These are phyloP conservation scores for Trichogramma pretiosum DNA, from an alignment of 1,140 invertebrate species.

Conservation along the genomic window DNA sequence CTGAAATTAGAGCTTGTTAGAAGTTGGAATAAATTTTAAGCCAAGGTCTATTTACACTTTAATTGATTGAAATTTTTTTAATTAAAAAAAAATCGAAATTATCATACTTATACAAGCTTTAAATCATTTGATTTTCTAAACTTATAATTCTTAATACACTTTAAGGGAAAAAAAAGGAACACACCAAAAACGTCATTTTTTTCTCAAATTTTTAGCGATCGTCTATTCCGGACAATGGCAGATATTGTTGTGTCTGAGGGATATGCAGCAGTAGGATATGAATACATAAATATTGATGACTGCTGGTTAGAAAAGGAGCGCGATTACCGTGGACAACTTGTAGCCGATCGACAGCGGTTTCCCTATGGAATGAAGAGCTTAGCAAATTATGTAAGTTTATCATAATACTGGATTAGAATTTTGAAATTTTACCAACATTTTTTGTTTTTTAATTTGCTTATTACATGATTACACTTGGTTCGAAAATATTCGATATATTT, in stretches of 20 bases:
- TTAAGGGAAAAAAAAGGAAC: background rate
- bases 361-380: slow-evolving; percentile 86
- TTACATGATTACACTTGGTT: too few relatives aligned
- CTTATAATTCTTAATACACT: background rate
- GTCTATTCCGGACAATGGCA: slow-evolving; percentile 84
- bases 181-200: slow-evolving; percentile 1
- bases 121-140: slow-evolving; percentile 5
- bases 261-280: slow-evolving; percentile 80
- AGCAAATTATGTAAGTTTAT: slow-evolving; percentile 81
- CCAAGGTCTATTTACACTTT: too few relatives aligned
- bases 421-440: background rate
- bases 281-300: slow-evolving; percentile 92
- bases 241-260: slow-evolving; percentile 83
- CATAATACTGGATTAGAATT: too few relatives aligned
- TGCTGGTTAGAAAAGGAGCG: slow-evolving; percentile 85
- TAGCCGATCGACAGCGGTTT: slow-evolving; percentile 79
- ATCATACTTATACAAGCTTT: background rate
- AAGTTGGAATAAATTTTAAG: too few relatives aligned
- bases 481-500: too few relatives aligned
- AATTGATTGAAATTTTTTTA: too few relatives aligned
- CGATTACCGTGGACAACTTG: slow-evolving; percentile 64
- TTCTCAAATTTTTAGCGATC: slow-evolving; percentile 61
- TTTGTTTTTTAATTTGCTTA: background rate
- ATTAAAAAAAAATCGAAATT: too few relatives aligned
- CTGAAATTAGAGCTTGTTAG: too few relatives aligned